phyloP scores from a whole-genome alignment of 2,888 invertebrate species.

The Leptarthrus brevirostris region DNA sequence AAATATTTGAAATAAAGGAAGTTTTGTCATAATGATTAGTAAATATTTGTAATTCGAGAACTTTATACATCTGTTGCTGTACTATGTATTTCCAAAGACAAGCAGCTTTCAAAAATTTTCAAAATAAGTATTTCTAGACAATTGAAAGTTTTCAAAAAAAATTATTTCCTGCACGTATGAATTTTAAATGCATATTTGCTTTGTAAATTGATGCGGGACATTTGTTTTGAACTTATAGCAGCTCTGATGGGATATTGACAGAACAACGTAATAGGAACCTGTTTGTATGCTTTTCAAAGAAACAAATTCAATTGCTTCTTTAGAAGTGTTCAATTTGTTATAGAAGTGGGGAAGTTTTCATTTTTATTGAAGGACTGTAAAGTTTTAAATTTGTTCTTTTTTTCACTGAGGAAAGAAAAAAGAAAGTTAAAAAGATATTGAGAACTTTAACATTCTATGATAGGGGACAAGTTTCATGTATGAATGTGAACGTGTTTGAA shows the following conservation, averaged over 20 bases:
- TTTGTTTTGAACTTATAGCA: not conserved
- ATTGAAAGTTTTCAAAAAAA: constrained; percentile 19
- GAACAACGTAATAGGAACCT: constrained; percentile 25
- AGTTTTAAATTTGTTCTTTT: constrained; percentile 43
- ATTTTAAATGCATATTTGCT: constrained; percentile 41
- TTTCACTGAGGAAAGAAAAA: not conserved
- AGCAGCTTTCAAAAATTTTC: too few species aligned
- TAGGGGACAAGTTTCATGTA: constrained; percentile 27
- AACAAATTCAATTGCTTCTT: constrained; percentile 30
- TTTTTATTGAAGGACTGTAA: constrained; percentile 39
- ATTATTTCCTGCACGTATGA: constrained; percentile 39
- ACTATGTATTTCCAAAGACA: too few species aligned
- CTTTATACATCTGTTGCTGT: too few species aligned
- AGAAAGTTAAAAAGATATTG: constrained; percentile 42
- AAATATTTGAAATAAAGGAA: too few species aligned
- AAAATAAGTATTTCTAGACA: constrained; percentile 11
- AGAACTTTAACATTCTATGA: constrained; percentile 36
- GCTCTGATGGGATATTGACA: constrained; percentile 6
- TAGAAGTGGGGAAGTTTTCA: constrained; percentile 31
- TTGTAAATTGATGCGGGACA: constrained; percentile 46
- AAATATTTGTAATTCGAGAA: too few species aligned
- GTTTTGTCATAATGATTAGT: too few species aligned
- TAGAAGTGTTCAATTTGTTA: constrained; percentile 41
- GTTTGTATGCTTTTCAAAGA: constrained; percentile 33
- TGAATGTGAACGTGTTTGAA: not conserved